phyloP scores from a whole-genome alignment of 2,888 invertebrate species.

The Caenorhabditis sp. region DNA sequence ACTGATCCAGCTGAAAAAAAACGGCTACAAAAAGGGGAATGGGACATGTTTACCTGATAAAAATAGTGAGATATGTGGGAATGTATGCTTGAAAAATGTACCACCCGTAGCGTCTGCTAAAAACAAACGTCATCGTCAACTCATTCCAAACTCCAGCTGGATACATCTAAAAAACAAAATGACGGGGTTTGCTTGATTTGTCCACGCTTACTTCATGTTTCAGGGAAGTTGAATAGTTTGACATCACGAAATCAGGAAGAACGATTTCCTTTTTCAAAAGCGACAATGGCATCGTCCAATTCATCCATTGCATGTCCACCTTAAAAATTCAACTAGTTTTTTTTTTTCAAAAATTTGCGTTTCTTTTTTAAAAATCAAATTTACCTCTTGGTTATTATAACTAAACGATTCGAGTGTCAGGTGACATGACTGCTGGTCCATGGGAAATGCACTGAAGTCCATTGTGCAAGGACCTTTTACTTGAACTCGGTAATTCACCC shows the following conservation, averaged over 20 bases:
- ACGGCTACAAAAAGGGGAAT: background rate
- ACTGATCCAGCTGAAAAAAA: conserved; percentile 76
- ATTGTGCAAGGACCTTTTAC: conserved; percentile 78
- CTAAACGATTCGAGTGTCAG: conserved; percentile 81
- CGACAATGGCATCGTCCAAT: conserved; percentile 74
- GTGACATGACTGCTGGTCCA: conserved; percentile 80
- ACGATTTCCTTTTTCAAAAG: conserved; percentile 80
- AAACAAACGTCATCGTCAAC: conserved; percentile 80
- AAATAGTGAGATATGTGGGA: conserved; percentile 83
- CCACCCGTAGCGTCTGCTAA: conserved; percentile 82
- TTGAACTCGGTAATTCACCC: conserved; percentile 81
- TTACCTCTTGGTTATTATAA: conserved; percentile 77
- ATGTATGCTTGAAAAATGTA: conserved; percentile 83
- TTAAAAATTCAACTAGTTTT: conserved; percentile 27
- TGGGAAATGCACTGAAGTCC: conserved; percentile 81
- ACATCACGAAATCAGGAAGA: conserved; percentile 80
- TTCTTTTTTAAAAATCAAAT: no score
- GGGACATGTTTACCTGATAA: conserved; percentile 75
- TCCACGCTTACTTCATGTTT: conserved; percentile 68
- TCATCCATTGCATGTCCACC: conserved; percentile 81
- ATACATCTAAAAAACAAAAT: conserved; percentile 74
- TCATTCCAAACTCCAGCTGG: conserved; percentile 83
- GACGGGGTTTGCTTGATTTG: no score
- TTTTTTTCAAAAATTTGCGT: no score
- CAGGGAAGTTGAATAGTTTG: conserved; percentile 77